Percentiles rank a stretch among this genome's conserved stretches.
These are phyloP conservation scores for Dipodomys ordii DNA, from an alignment of 2,113 vertebrate species.

Conservation along the genomic window DNA sequence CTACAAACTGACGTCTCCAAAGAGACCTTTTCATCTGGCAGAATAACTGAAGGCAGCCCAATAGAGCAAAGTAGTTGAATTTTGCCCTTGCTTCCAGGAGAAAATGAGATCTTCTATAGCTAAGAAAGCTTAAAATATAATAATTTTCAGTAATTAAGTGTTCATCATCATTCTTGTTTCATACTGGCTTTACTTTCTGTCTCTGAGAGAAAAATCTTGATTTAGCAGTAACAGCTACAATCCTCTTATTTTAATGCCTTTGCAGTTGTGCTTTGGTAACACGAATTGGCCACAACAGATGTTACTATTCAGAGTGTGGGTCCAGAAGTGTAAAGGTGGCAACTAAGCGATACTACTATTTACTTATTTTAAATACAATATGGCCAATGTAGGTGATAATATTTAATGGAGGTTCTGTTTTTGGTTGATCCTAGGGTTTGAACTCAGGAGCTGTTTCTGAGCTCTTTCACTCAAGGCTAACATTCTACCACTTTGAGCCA, in stretches of 20 bases:
- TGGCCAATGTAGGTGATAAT: background rate
- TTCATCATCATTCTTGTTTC: conserved; percentile 33
- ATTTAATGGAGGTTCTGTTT: conserved; percentile 1
- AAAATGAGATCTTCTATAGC: background rate
- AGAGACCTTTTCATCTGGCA: background rate
- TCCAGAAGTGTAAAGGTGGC: conserved; percentile 65
- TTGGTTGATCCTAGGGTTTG: too few relatives aligned
- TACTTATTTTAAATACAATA: conserved; percentile 18
- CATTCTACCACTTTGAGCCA: too few relatives aligned
- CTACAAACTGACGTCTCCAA: background rate
- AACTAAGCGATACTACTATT: background rate
- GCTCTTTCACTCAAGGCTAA: too few relatives aligned
- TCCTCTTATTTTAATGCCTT: conserved; percentile 5
- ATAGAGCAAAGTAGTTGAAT: background rate
- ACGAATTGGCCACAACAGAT: background rate
- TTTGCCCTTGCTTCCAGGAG: background rate
- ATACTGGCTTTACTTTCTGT: background rate
- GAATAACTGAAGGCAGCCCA: background rate
- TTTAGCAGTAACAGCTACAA: background rate
- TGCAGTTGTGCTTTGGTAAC: background rate
- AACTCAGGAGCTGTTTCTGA: too few relatives aligned
- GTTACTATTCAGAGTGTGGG: conserved; percentile 50
- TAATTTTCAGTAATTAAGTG: background rate
- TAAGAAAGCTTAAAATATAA: background rate
- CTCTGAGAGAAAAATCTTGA: background rate